These are phyloP conservation scores for Parapsyche elsis DNA, from an alignment of 1,140 invertebrate species.

Conservation along the genomic window DNA sequence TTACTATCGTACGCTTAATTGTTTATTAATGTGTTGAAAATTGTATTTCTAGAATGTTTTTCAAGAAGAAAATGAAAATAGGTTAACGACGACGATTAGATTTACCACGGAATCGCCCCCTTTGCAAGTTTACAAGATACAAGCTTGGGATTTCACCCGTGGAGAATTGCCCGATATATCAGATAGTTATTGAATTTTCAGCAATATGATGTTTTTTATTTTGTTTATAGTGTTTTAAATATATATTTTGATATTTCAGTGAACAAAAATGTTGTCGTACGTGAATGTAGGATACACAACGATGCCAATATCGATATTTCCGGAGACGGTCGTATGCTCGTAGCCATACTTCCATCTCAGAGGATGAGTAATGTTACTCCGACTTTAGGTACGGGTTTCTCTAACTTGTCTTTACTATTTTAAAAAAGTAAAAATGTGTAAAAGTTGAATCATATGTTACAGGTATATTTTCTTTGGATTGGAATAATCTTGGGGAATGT, in stretches of 20 bases:
- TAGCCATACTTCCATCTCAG: constrained; percentile 76
- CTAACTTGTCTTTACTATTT: no score
- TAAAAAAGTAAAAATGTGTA: neutral
- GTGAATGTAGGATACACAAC: constrained; percentile 86
- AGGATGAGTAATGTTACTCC: constrained; percentile 72
- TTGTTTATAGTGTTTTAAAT: neutral
- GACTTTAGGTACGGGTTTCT: constrained; percentile 78
- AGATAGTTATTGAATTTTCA: constrained; percentile 68
- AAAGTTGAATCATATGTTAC: constrained; percentile 44
- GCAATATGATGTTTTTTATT: neutral
- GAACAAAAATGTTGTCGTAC: constrained; percentile 81
- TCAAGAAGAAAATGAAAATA: constrained; percentile 49
- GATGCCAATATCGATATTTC: constrained; percentile 89
- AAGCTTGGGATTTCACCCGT: constrained; percentile 84
- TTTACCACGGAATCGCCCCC: constrained; percentile 42
- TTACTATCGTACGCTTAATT: no score
- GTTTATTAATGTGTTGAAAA: neutral
- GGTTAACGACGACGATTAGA: constrained; percentile 43
- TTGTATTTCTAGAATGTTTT: constrained; percentile 42
- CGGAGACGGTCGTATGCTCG: constrained; percentile 80
- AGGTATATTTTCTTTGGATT: constrained; percentile 84
- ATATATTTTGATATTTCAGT: constrained; percentile 66
- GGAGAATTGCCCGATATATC: constrained; percentile 79
- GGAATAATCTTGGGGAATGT: constrained; percentile 78
- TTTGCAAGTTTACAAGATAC: constrained; percentile 75